Conservation (phyloP, 2,888 invertebrate genomes). For the Nyleta sp. region DNA sequence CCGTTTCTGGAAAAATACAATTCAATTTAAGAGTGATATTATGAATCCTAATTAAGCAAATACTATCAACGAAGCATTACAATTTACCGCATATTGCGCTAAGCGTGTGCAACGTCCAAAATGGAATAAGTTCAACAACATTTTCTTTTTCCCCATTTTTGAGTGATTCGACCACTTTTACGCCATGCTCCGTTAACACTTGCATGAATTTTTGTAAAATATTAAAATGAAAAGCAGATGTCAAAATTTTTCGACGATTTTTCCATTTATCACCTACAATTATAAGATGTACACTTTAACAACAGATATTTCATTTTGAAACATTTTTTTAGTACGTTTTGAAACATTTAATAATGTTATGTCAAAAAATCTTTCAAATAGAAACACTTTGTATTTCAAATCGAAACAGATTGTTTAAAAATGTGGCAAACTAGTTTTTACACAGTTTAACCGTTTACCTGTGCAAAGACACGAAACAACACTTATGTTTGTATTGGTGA, state of each 20-base stretch:
- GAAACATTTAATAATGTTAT: too few relatives aligned
- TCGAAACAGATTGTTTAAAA: too few relatives aligned
- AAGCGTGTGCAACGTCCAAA: slow-evolving; percentile 85
- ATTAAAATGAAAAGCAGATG: slow-evolving; percentile 26
- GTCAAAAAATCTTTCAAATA: too few relatives aligned
- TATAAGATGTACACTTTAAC: not conserved
- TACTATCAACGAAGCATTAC: not conserved
- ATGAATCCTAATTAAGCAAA: too few relatives aligned
- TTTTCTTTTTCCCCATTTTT: slow-evolving; percentile 70
- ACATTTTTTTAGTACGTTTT: too few relatives aligned
- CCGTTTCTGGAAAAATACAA: slow-evolving; percentile 17
- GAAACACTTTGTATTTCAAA: too few relatives aligned
- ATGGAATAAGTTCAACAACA: slow-evolving; percentile 82
- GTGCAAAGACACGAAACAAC: too few relatives aligned
- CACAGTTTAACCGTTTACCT: too few relatives aligned
- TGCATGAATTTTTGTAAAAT: slow-evolving; percentile 71
- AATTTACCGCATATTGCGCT: slow-evolving; percentile 87
- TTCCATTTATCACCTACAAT: slow-evolving; percentile 20
- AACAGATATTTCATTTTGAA: too few relatives aligned
- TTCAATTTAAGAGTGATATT: too few relatives aligned
- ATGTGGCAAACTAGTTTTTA: too few relatives aligned
- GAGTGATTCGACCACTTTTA: slow-evolving; percentile 76
- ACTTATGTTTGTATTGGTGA: too few relatives aligned
- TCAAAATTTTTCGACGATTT: slow-evolving; percentile 60
- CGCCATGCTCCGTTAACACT: slow-evolving; percentile 82